Conservation (phyloP, 1,140 invertebrate genomes). For the Magallana ariakensis region DNA sequence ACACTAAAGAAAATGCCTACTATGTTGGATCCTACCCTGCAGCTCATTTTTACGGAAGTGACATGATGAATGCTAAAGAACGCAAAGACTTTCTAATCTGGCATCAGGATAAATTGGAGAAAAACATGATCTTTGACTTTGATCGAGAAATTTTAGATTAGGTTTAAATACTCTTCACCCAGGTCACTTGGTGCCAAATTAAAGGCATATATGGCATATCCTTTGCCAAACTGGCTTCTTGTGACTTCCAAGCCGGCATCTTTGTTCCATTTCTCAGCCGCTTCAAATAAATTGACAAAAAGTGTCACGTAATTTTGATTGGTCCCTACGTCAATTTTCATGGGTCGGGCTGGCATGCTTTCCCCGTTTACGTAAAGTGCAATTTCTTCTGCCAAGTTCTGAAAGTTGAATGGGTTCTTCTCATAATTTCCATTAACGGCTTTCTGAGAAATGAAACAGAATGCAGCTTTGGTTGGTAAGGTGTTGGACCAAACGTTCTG, state of each 20-base stretch:
- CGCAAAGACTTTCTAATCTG: too few relatives aligned
- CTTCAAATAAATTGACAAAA: slow-evolving; percentile 51
- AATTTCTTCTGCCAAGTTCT: slow-evolving; percentile 27
- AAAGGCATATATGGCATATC: slow-evolving; percentile 54
- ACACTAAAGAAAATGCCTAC: too few relatives aligned
- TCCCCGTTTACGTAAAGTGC: slow-evolving; percentile 45
- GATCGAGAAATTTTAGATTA: too few relatives aligned
- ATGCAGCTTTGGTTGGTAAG: slow-evolving; percentile 40
- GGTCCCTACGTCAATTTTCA: slow-evolving; percentile 39
- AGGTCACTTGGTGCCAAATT: slow-evolving; percentile 21
- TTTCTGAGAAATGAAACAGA: slow-evolving; percentile 37
- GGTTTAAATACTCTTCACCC: slow-evolving; percentile 47
- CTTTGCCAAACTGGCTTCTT: slow-evolving; percentile 42
- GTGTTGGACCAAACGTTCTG: slow-evolving; percentile 50
- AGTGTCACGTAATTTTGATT: slow-evolving; percentile 53
- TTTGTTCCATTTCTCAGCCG: slow-evolving; percentile 50
- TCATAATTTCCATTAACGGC: slow-evolving; percentile 47
- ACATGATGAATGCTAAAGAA: too few relatives aligned
- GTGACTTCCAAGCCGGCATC: slow-evolving; percentile 40
- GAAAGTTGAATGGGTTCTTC: slow-evolving; percentile 51
- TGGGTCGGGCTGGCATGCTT: slow-evolving; percentile 34
- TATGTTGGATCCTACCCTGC: too few relatives aligned
- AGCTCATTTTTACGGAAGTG: too few relatives aligned
- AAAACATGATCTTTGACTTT: too few relatives aligned
- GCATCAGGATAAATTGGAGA: too few relatives aligned